Evolutionary conservation across 2,797 vertebrate species (phyloP), one percentile per base, ranked within the genome.

Genomic region (Pitangus sulphuratus): DNA sequence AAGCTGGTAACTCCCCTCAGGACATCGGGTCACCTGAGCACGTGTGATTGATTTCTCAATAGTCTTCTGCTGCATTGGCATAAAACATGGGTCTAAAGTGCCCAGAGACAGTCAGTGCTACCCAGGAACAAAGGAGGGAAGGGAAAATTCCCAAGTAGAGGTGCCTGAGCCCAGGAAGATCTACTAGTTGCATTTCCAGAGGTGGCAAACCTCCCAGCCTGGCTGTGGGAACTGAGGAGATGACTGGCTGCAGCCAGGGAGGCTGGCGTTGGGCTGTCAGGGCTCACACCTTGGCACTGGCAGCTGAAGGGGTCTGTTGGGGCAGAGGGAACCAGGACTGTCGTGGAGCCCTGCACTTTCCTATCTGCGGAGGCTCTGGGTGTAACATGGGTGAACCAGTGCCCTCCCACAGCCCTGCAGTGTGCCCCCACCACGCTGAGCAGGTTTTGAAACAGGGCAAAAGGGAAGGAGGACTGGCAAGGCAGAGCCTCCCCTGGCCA

Each of bases 341-440:
- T 14, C 4, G 2, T 14, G 30, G 35, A 71, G 31, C 17, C 56
- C 64, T 74, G 44, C 31, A 4, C 26, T 69, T 39, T 13, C 8
- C 22, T 19, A 2, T 17, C 44, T 40, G 30, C 25, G 25, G 90
- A 71, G 65, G 30, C 54, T 45, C 24, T 42, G 62, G 15, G 24
- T 37, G 35, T 25, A 7, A 12, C 18, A 1, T 0, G 3, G 31
- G 56, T 15, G 44, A 28, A 16, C 35, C 4, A 24, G 42, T 20
- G 39, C 45, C 30, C n/a, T 45, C 50, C 33, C 3, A 7, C 2
- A 4, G 58, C 35, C 24, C 61, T 53, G n/a, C 86, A 16, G 50
- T 22, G 15, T 31, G 31, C 22, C 15, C 44, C 44, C 5, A 3
- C 2, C 7, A 77, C n/a, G 65, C 28, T 6, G 0, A 42, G 44